Conservation (phyloP, 2,113 vertebrate genomes). For the Chaenocephalus aceratus region DNA sequence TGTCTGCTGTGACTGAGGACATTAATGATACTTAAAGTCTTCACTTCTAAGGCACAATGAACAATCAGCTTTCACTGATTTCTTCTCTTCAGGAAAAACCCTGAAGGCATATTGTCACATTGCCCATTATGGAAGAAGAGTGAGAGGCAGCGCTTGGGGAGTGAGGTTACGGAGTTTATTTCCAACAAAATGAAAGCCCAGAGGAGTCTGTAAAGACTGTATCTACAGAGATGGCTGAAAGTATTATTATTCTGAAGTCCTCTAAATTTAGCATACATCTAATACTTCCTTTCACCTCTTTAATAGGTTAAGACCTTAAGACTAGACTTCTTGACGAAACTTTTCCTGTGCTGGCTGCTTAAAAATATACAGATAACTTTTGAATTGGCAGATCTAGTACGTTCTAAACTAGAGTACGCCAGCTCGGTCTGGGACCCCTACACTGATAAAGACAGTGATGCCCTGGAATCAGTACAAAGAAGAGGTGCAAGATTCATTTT, state of each 20-base stretch:
- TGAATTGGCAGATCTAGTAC: too few species aligned
- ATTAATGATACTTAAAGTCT: slow-evolving; percentile 2
- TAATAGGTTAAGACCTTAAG: not conserved
- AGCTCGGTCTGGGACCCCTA: too few species aligned
- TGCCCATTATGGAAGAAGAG: slow-evolving; percentile 3
- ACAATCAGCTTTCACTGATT: slow-evolving; percentile 15
- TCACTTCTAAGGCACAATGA: not conserved
- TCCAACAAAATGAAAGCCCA: slow-evolving; percentile 29
- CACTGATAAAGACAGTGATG: too few species aligned
- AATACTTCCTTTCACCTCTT: not conserved
- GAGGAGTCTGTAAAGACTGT: not conserved
- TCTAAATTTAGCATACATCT: not conserved
- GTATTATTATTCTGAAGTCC: not conserved
- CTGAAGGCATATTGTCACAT: not conserved
- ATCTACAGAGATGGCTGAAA: not conserved
- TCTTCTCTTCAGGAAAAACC: not conserved
- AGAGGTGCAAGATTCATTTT: too few species aligned
- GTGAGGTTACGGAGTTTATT: slow-evolving; percentile 33
- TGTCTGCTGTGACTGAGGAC: slow-evolving; percentile 16
- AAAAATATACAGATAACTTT: too few species aligned
- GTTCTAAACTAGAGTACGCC: too few species aligned
- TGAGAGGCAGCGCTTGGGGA: slow-evolving; percentile 21
- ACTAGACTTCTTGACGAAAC: not conserved
- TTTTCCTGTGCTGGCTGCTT: not conserved
- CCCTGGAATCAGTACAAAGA: too few species aligned